phyloP scores from a whole-genome alignment of 1,140 invertebrate genomes.

The Aplysia californica region DNA sequence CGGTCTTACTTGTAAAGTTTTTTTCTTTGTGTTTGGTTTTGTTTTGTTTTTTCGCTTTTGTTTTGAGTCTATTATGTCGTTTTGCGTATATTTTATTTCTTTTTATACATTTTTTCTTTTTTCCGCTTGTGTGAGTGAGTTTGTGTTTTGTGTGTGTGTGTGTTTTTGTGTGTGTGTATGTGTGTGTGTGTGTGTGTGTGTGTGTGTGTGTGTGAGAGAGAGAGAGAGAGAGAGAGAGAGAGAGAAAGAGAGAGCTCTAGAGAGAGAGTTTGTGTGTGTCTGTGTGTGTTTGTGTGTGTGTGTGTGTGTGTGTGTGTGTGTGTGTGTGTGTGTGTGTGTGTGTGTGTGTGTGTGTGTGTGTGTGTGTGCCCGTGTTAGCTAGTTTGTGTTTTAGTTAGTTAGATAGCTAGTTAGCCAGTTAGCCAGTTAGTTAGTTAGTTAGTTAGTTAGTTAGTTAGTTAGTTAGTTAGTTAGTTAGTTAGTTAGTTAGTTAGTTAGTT shows the following conservation, averaged over 20 bases:
- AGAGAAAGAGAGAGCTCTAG: too few species aligned
- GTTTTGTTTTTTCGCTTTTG: not conserved
- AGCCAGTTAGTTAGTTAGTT: too few species aligned
- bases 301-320: constrained; percentile 11
- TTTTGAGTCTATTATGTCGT: not conserved
- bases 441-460: too few species aligned
- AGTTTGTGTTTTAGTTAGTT: too few species aligned
- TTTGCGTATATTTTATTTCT: not conserved
- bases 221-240: not conserved
- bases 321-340: constrained; percentile 22
- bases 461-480: too few species aligned
- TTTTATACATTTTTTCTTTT: not conserved
- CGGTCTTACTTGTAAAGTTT: not conserved
- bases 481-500: too few species aligned
- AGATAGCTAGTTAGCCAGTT: too few species aligned
- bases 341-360: constrained; percentile 22
- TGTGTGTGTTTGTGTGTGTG: too few species aligned
- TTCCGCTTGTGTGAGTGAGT: not conserved
- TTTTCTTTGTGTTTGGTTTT: not conserved
- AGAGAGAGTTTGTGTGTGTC: too few species aligned
- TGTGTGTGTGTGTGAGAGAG: not conserved
- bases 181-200: not conserved
- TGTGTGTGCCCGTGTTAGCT: not conserved
- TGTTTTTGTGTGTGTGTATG: too few species aligned
- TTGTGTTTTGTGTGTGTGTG: too few species aligned